Conservation (phyloP, 2,797 vertebrate species). For the Columba guinea region DNA sequence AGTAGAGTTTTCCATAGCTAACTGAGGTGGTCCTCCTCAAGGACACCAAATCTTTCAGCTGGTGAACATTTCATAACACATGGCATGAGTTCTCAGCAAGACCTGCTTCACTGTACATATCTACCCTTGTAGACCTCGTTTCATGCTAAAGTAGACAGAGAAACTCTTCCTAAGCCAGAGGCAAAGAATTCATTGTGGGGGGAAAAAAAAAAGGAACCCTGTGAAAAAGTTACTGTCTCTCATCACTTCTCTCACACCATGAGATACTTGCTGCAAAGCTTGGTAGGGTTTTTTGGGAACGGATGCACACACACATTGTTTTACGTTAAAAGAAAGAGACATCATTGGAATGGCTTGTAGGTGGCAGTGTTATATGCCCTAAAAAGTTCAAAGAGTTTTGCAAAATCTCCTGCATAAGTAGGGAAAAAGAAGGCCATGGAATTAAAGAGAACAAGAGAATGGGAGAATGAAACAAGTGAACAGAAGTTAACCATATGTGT, state of each 20-base stretch:
- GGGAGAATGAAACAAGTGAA: background rate
- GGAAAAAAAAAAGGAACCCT: background rate
- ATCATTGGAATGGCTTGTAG: background rate
- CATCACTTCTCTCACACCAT: background rate
- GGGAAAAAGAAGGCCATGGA: background rate
- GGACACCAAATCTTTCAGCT: background rate
- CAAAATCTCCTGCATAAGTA: background rate
- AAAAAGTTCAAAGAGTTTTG: background rate
- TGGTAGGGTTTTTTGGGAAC: background rate
- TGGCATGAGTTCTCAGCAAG: background rate
- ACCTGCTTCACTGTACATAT: background rate
- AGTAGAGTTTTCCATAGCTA: background rate
- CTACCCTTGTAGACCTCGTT: background rate
- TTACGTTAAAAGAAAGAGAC: background rate
- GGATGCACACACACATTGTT: background rate
- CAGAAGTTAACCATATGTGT: background rate
- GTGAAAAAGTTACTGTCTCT: background rate
- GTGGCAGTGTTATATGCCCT: background rate
- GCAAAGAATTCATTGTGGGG: background rate
- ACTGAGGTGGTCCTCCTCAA: background rate
- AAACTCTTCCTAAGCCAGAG: background rate
- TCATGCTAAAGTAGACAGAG: background rate
- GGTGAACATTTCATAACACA: background rate
- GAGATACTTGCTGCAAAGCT: background rate
- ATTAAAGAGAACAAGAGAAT: background rate